Percentiles rank a stretch among this genome's conserved stretches.
These are phyloP conservation scores for Mongoloraphidia duomilia DNA, from an alignment of 2,888 invertebrate genomes.

Conservation along the genomic window DNA sequence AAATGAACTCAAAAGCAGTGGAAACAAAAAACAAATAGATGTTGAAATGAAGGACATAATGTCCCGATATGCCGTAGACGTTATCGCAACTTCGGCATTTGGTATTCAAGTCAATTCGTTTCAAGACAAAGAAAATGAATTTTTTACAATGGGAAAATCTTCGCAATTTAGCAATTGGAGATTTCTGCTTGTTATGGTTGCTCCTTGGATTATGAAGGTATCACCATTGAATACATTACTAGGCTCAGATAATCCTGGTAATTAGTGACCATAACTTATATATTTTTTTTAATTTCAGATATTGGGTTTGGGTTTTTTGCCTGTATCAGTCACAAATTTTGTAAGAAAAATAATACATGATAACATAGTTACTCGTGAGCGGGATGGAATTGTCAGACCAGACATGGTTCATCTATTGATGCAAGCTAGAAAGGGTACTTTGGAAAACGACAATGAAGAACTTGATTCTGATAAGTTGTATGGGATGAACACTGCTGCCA, in stretches of 20 bases:
- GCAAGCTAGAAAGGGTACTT: constrained; percentile 33
- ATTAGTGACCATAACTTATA: too few relatives aligned
- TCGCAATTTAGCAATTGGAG: neutral
- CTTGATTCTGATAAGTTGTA: constrained; percentile 5
- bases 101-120: constrained; percentile 10
- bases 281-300: constrained; percentile 7
- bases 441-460: constrained; percentile 13
- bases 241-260: too few relatives aligned
- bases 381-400: constrained; percentile 17
- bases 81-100: constrained; percentile 12
- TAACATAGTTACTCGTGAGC: constrained; percentile 16
- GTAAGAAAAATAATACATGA: constrained; percentile 15
- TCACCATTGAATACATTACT: too few relatives aligned
- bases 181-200: neutral
- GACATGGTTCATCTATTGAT: constrained; percentile 39
- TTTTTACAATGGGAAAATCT: constrained; percentile 22
- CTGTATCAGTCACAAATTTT: constrained; percentile 11
- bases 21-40: neutral
- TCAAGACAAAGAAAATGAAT: constrained; percentile 10
- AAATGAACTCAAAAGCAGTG: neutral
- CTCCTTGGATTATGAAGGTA: constrained; percentile 3
- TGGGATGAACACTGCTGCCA: too few relatives aligned
- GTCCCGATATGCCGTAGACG: constrained; percentile 11
- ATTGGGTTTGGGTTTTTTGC: constrained; percentile 9
- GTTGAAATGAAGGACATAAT: constrained; percentile 11